phyloP scores from a whole-genome alignment of 2,797 vertebrate species.

The Tragelaphus eurycerus region DNA sequence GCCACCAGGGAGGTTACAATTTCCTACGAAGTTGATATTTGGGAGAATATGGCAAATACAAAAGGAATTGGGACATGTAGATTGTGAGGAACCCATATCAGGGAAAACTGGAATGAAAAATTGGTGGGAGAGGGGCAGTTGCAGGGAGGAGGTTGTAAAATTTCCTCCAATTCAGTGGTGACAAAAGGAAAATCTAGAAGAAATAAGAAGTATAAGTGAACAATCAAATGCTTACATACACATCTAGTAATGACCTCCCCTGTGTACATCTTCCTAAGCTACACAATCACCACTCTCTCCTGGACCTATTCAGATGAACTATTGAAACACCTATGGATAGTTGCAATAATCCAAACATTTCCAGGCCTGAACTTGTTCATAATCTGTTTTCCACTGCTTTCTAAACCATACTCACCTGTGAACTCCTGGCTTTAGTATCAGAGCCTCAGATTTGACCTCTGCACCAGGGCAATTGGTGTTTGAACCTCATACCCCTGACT shows the following conservation, averaged over 20 bases:
- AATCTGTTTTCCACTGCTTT: background rate
- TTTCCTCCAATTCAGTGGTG: background rate
- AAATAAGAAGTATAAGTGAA: background rate
- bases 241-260: background rate
- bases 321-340: background rate
- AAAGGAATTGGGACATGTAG: background rate
- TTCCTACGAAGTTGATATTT: background rate
- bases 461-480: background rate
- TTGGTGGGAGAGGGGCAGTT: accelerated
- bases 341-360: background rate
- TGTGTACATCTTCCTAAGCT: background rate
- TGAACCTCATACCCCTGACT: background rate
- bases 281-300: background rate
- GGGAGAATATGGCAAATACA: background rate
- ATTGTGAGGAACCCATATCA: background rate
- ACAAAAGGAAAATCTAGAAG: background rate
- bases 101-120: background rate
- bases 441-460: background rate
- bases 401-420: background rate
- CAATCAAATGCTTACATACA: background rate
- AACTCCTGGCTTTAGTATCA: background rate
- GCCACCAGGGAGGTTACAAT: background rate
- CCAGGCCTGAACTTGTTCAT: background rate
- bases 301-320: background rate
- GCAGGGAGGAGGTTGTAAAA: background rate